phyloP scores from a whole-genome alignment of 2,113 vertebrate species.

The Pholis gunnellus region DNA sequence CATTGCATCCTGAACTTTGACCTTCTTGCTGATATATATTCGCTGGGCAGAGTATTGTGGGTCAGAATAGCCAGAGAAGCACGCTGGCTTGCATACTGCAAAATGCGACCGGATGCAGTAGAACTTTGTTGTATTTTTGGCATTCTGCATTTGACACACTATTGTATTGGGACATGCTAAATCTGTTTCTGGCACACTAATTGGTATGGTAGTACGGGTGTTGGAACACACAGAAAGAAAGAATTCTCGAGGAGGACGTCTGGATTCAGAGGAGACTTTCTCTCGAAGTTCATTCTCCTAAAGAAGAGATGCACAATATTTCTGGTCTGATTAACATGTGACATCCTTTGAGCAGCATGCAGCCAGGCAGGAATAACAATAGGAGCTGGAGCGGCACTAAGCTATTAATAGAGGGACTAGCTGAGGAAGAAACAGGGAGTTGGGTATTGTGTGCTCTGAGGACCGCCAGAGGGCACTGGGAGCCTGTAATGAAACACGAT shows the following conservation, averaged over 20 bases:
- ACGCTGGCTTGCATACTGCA: neutral
- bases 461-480: conserved; percentile 63
- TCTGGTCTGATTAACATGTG: conserved; percentile 76
- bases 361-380: conserved; percentile 75
- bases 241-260: conserved; percentile 8
- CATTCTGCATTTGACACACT: neutral
- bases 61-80: neutral
- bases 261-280: conserved; percentile 35
- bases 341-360: conserved; percentile 60
- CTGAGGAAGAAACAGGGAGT: conserved; percentile 40
- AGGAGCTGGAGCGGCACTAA: conserved; percentile 75
- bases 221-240: neutral
- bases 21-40: neutral
- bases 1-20: neutral
- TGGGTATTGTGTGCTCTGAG: conserved; percentile 33
- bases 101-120: neutral
- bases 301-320: conserved; percentile 65
- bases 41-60: neutral
- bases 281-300: conserved; percentile 34
- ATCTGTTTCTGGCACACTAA: neutral
- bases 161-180: neutral
- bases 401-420: conserved; percentile 74
- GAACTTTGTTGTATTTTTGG: neutral
- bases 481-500: conserved; percentile 50
- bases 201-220: neutral